These are phyloP conservation scores for Silurus meridionalis DNA, from an alignment of 2,113 vertebrate genomes.

Conservation along the genomic window DNA sequence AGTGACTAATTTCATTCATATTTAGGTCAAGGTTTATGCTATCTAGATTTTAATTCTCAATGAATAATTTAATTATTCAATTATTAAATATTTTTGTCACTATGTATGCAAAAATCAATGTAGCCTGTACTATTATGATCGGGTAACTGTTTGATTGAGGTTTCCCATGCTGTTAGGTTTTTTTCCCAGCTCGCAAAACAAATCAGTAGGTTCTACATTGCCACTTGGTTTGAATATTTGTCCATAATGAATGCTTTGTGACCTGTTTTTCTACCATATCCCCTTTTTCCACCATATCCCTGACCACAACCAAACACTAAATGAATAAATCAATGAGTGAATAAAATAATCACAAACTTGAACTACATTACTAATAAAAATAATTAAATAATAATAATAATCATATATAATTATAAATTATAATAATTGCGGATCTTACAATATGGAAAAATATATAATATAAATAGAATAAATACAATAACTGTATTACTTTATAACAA, in stretches of 20 bases:
- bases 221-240: neutral
- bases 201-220: neutral
- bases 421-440: neutral
- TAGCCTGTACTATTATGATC: conserved; percentile 20
- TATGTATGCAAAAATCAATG: conserved; percentile 12
- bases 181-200: no score
- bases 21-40: neutral
- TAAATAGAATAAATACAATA: no score
- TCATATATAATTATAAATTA: no score
- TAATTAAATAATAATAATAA: no score
- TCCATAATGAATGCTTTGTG: neutral
- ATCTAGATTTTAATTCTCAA: conserved; percentile 11
- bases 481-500: neutral
- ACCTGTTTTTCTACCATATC: neutral
- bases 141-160: neutral
- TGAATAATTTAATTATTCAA: neutral
- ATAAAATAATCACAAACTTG: neutral
- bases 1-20: conserved; percentile 6
- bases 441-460: neutral
- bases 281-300: neutral
- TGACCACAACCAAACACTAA: neutral
- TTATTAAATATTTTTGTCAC: no score
- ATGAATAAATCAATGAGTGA: neutral
- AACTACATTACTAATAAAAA: neutral
- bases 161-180: neutral